These are phyloP conservation scores for Aplodontia rufa DNA, from an alignment of 2,113 vertebrate genomes.

Conservation along the genomic window DNA sequence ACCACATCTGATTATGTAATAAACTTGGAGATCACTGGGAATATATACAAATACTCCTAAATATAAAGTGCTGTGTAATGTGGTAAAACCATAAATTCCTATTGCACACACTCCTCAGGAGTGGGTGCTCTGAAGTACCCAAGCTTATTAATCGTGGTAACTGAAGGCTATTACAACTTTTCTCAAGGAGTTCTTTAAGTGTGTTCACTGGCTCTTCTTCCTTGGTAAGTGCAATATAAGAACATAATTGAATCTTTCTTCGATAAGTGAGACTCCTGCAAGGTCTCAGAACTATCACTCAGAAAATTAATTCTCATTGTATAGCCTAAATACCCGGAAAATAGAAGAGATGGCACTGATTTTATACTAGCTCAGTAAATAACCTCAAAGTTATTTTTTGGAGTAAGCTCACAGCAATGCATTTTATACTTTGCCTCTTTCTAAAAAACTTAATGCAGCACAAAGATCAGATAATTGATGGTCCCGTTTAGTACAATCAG, in stretches of 20 bases:
- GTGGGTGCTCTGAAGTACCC: neutral
- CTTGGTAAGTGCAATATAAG: slow-evolving; percentile 15
- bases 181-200: neutral
- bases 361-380: slow-evolving; percentile 17
- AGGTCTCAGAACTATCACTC: slow-evolving; percentile 31
- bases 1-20: neutral
- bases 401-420: neutral
- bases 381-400: slow-evolving; percentile 19
- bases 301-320: slow-evolving; percentile 69
- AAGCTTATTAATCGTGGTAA: neutral
- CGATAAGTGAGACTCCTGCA: slow-evolving; percentile 48
- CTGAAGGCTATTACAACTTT: slow-evolving; percentile 17
- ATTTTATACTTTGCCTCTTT: slow-evolving; percentile 14
- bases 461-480: neutral
- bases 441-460: slow-evolving; percentile 27
- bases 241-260: slow-evolving; percentile 63
- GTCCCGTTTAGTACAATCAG: neutral
- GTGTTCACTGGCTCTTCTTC: neutral
- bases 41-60: neutral
- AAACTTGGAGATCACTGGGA: neutral
- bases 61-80: neutral
- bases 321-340: slow-evolving; percentile 47
- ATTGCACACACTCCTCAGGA: neutral
- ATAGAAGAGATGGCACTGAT: slow-evolving; percentile 40
- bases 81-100: neutral